Base-by-base conservation (phyloP, 2,888 invertebrate species). In the Eueremaeus valkanovi region DNA sequence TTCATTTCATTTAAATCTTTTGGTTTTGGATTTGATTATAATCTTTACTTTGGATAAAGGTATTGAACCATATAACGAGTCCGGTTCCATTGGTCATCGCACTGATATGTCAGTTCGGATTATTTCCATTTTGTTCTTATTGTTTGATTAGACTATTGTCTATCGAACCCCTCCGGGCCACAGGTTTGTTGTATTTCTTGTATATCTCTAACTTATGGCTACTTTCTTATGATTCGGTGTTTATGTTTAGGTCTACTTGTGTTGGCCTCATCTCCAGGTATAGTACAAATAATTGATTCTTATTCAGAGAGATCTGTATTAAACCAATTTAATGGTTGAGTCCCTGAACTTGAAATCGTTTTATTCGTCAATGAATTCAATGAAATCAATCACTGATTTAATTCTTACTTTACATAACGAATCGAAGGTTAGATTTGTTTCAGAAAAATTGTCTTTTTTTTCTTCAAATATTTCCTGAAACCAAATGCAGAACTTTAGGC, bases 111-210 rank as follows among this genome's bases (percentile, higher is more conserved):
- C 82, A 82, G 78, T 82, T 82, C 73, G 74, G 81, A n/a, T 74
- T 82, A 13, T 77, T 82, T 24, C 82, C 82, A 9, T 77, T 81
- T 42, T 78, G 79, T 16, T 81, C 81, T n/a, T 82, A 81, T 76
- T 79, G 79, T 24, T 77, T 82, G 75, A 81, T 81, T 36, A 78
- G 80, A 70, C 77, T 79, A 6, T 75, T 82, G 3, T 74, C 79
- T 68, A 74, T 82, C 55, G 79, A 80, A 1, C 76, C 80, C n/a
- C 55, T 80, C 18, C 79, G 81, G 5, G 81, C 82, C n/a, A 80
- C 82, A 16, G 82, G 82, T 16, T 80, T 82, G 80, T 75, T 82
- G n/a, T n/a, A n/a, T n/a, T n/a, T n/a, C n/a, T n/a, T n/a, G n/a
- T n/a, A n/a, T n/a, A n/a, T n/a, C n/a, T n/a, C n/a, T n/a, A n/a